phyloP scores from a whole-genome alignment of 1,140 invertebrate species.

The Hermatobates lingyangjiaoensis region DNA sequence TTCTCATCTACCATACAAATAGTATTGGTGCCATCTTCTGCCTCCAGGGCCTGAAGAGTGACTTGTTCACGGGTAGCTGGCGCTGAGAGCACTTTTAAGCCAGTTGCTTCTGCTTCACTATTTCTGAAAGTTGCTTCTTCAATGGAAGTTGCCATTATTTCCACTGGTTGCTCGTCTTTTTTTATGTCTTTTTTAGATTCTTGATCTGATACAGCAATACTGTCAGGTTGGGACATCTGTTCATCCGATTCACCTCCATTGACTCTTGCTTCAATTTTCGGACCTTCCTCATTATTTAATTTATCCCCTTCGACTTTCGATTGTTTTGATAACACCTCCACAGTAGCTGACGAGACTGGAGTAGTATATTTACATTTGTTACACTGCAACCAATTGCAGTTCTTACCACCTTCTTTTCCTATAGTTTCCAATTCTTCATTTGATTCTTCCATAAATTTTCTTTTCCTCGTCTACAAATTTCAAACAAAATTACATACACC shows the following conservation, averaged over 20 bases:
- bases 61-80: constrained; percentile 2
- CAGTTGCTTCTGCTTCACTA: background rate
- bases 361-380: constrained; percentile 26
- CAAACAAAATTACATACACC: background rate
- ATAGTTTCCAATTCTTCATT: constrained; percentile 7
- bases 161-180: constrained; percentile 13
- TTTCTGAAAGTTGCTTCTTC: constrained; percentile 8
- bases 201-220: background rate
- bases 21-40: constrained; percentile 14
- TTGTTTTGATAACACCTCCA: background rate
- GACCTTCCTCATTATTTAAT: background rate
- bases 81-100: background rate
- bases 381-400: constrained; percentile 23
- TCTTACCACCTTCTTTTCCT: constrained; percentile 16
- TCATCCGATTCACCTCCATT: constrained; percentile 5
- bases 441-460: constrained; percentile 12
- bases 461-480: constrained; percentile 14
- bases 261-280: background rate
- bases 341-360: background rate
- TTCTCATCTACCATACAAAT: constrained; percentile 18
- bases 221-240: background rate
- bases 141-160: constrained; percentile 15
- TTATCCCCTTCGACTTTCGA: background rate
- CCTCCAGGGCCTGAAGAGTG: constrained; percentile 9
- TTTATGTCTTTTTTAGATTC: too few relatives aligned